Evolutionary conservation across 2,113 vertebrate species (phyloP).

Genomic region (Mesitornis unicolor): DNA sequence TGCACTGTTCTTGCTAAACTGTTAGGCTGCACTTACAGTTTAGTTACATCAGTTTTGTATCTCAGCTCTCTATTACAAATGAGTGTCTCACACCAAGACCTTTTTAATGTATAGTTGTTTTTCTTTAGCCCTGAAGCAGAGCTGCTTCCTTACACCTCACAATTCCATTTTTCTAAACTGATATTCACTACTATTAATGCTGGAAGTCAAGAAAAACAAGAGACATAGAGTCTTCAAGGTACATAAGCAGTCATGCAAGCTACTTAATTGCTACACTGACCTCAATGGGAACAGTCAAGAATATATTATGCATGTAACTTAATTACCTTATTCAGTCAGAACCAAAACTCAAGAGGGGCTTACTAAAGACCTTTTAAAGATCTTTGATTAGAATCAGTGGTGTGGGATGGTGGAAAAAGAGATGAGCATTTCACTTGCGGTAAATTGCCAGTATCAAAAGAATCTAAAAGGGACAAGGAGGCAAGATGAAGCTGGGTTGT

Average conservation of each 20-base stretch:
- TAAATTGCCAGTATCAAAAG: background rate
- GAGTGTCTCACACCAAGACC: background rate
- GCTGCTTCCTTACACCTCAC: background rate
- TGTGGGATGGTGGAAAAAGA: background rate
- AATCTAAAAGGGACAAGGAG: background rate
- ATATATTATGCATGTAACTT: background rate
- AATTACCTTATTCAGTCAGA: background rate
- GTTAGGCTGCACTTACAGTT: background rate
- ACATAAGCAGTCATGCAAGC: background rate
- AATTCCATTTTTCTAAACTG: background rate
- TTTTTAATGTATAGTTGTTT: background rate
- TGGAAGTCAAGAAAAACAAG: background rate
- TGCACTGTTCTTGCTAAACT: background rate
- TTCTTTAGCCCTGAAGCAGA: background rate
- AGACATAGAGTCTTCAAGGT: background rate
- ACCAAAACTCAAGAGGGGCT: background rate
- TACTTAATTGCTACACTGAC: background rate
- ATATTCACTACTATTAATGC: background rate
- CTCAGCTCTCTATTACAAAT: background rate
- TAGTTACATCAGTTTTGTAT: background rate
- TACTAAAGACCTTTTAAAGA: background rate
- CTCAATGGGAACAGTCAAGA: background rate
- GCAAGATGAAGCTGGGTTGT: background rate
- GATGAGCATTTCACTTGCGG: background rate
- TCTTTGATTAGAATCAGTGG: background rate